Base-by-base conservation (phyloP, 2,797 vertebrate species). In the Antennarius maculatus region DNA sequence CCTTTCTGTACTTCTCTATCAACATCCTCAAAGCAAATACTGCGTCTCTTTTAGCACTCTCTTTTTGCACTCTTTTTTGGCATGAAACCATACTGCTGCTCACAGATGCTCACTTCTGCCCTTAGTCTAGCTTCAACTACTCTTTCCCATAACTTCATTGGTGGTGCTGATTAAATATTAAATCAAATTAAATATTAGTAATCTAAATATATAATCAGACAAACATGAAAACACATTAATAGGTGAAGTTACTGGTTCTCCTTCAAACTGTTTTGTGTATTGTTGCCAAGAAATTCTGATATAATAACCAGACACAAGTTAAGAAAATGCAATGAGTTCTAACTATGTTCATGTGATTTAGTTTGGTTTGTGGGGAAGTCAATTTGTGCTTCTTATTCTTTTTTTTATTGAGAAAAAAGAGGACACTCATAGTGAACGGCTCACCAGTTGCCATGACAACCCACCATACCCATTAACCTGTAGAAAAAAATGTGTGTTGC, bases 391-490 rank as follows among this genome's bases (percentile, higher is more conserved):
- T 62, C 29, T 69, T 55, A 56, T 83, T 78, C 71, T 71, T 54
- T 71, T 71, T 54, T 73, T 69, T 61, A 42, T 79, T 23, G 76
- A 77, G 69, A 67, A 74, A 75, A 70, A 79, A 66, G 42, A 67
- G 74, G 81, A 81, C 69, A 81, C 80, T 78, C 76, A 71, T 67
- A 71, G 81, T 49, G 66, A 80, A 80, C 84, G 81, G 81, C 53
- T 84, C 77, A 63, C 70, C 83, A 86, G 92, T 94, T 93, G 87
- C 92, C 84, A 94, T 94, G 91, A 87, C 91, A 90, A 93, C 92
- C 53, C 62, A 77, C 76, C 83, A 79, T 83, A 87, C 77, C 78
- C 83, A 85, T 86, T 89, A 87, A 91, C 84, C 86, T 71, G 31
- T 84, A 88, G 79, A 79, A 68, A 69, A 59, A 73, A 82, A 79